phyloP scores from a whole-genome alignment of 2,797 vertebrate species.

The Scleropages formosus region DNA sequence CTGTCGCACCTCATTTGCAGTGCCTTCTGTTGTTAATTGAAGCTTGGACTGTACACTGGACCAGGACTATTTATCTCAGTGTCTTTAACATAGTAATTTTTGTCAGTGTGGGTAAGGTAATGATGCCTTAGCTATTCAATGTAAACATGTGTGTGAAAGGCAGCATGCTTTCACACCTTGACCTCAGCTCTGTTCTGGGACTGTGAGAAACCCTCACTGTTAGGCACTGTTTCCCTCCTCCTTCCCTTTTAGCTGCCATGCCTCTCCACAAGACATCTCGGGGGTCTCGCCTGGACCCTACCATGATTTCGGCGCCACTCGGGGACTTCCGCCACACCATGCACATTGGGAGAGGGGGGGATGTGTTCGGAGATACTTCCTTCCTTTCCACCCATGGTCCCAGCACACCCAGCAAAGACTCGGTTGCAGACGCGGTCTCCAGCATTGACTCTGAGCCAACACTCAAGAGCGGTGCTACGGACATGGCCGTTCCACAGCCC shows the following conservation, averaged over 20 bases:
- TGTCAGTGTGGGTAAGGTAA: background rate
- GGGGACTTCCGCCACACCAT: constrained; percentile 90
- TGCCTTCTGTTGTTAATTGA: constrained; percentile 2
- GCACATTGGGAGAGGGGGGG: constrained; percentile 89
- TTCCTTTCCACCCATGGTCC: constrained; percentile 80
- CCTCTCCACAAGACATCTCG: constrained; percentile 84
- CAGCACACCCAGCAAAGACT: constrained; percentile 44
- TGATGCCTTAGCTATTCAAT: too few species aligned
- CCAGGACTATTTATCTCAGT: background rate
- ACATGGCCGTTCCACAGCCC: constrained; percentile 40
- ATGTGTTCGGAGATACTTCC: constrained; percentile 89
- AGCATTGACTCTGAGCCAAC: constrained; percentile 41
- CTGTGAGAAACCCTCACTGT: background rate
- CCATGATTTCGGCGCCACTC: constrained; percentile 81
- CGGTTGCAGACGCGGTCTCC: constrained; percentile 38
- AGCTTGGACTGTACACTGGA: background rate
- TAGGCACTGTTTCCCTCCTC: constrained; percentile 22
- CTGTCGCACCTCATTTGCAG: constrained; percentile 46
- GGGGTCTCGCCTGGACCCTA: constrained; percentile 75
- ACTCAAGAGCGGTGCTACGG: constrained; percentile 42
- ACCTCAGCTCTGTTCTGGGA: constrained; percentile 1
- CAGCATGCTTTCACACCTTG: too few species aligned
- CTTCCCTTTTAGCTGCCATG: constrained; percentile 65
- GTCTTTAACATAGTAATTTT: background rate
- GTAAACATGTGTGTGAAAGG: too few species aligned